Percentiles rank a stretch among this genome's conserved stretches.
phyloP scores from a whole-genome alignment of 2,113 vertebrate species.

The Bombycilla garrulus region DNA sequence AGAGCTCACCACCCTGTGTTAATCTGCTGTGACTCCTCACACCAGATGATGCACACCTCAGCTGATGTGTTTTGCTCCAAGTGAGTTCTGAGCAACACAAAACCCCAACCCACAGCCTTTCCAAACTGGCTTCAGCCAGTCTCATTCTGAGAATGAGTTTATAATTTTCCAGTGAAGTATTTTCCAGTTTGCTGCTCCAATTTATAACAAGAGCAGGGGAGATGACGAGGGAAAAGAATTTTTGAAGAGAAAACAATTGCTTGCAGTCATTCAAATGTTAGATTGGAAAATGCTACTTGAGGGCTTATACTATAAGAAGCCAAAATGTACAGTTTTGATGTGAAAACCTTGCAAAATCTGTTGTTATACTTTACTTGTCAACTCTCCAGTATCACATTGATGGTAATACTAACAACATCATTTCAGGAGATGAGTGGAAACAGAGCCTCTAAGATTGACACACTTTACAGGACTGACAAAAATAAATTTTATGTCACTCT shows the following conservation, averaged over 20 bases:
- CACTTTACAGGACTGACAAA: conserved; percentile 24
- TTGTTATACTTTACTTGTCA: conserved; percentile 40
- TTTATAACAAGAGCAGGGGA: neutral
- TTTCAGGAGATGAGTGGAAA: neutral
- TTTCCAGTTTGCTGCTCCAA: neutral
- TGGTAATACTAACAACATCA: conserved; percentile 19
- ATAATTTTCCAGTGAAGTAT: neutral
- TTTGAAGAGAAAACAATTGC: conserved; percentile 33
- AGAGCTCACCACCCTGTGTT: neutral
- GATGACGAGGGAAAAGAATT: neutral
- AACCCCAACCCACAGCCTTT: neutral
- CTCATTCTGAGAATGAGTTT: neutral
- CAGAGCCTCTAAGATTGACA: conserved; percentile 16
- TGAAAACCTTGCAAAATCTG: conserved; percentile 6
- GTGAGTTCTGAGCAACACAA: conserved; percentile 8
- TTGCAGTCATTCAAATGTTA: conserved; percentile 31
- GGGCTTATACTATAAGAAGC: neutral
- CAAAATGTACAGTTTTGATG: conserved; percentile 4
- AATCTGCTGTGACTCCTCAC: conserved; percentile 6
- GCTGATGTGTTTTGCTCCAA: neutral
- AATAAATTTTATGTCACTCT: neutral
- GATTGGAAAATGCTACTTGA: conserved; percentile 9
- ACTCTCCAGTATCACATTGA: neutral
- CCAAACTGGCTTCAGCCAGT: conserved; percentile 7
- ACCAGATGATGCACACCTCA: conserved; percentile 4